A percentile compares a stretch with the other conserved stretches of the same genome.
phyloP scores from a whole-genome alignment of 2,797 vertebrate species.

The Sternarchorhynchus goeldii region DNA sequence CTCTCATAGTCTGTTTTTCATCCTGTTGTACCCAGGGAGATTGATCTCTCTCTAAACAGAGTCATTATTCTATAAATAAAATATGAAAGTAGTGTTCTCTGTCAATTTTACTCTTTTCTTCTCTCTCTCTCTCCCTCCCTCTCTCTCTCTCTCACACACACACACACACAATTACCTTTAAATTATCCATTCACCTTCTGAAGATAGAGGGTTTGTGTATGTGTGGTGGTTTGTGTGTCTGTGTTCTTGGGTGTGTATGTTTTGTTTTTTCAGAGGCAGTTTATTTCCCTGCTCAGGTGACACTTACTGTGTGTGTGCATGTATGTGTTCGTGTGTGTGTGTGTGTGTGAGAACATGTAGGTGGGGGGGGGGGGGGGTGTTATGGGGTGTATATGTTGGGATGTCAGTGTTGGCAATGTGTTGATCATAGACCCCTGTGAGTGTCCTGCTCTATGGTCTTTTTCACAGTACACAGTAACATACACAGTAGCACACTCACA shows the following conservation, averaged over 20 bases:
- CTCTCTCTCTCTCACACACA: background rate
- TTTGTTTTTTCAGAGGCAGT: too few relatives aligned
- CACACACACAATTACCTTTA: too few relatives aligned
- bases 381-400: too few relatives aligned
- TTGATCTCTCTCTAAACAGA: conserved; percentile 31
- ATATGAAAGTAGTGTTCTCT: conserved; percentile 34
- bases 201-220: too few relatives aligned
- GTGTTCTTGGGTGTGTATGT: too few relatives aligned
- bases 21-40: background rate
- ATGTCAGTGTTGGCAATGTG: background rate
- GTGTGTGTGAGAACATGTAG: too few relatives aligned
- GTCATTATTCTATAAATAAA: conserved; percentile 46
- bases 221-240: too few relatives aligned
- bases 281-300: too few relatives aligned
- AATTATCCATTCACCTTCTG: too few relatives aligned
- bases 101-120: background rate
- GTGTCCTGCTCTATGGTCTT: background rate
- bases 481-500: conserved; percentile 3
- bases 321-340: background rate
- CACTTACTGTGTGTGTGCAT: too few relatives aligned
- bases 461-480: background rate
- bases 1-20: background rate
- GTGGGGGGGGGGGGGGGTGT: too few relatives aligned
- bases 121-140: background rate
- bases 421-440: background rate